Evolutionary conservation across 1,140 invertebrate species (phyloP), one percentile per base, ranked within the genome.

Genomic region (Tribolium madens): DNA sequence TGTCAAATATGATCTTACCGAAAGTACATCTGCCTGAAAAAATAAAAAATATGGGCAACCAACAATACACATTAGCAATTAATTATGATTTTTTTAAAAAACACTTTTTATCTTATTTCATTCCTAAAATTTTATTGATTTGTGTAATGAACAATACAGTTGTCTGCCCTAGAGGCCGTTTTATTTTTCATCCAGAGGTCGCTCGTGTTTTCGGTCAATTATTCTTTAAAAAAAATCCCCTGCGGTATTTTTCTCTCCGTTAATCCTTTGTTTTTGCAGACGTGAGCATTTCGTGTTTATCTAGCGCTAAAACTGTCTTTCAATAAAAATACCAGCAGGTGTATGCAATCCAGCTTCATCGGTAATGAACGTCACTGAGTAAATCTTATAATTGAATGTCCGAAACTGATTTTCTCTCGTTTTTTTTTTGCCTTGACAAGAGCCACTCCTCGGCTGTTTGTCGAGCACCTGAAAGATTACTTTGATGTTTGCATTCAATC

Each of bases 271-370:
- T 57, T 57, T 57, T 57, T 17, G 15, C 17, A 15, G 17, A 18
- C 14, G 52, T 21, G 17, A 57, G 52, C 17, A 21, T 57, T 18
- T 7, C 17, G 10, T 57, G 52, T 57, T 57, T 57, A 21, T 10
- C 52, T 7, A 17, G 2, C 15, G 14, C 17, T 57, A 21, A 57
- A 57, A 18, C 6, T 57, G 52, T 18, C 17, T 17, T 57, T 17
- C 52, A 57, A 21, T 57, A 57, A 57, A 57, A 57, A 57, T 17
- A 57, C 14, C 17, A 21, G 52, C 52, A 57, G 52, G 52, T 57
- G 52, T 21, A 57, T 57, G 17, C 10, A 21, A 57, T 21, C 52
- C 17, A 26, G 3, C n/a, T 57, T 50, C 12, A 2, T 12, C 36
- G n/a, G 9, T 42, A 42, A 42, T 42, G 52, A 57, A 21, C 10